A percentile compares a stretch with the other conserved stretches of the same genome.
Conservation (phyloP, 2,888 invertebrate species). For the Hecatera dysodea region DNA sequence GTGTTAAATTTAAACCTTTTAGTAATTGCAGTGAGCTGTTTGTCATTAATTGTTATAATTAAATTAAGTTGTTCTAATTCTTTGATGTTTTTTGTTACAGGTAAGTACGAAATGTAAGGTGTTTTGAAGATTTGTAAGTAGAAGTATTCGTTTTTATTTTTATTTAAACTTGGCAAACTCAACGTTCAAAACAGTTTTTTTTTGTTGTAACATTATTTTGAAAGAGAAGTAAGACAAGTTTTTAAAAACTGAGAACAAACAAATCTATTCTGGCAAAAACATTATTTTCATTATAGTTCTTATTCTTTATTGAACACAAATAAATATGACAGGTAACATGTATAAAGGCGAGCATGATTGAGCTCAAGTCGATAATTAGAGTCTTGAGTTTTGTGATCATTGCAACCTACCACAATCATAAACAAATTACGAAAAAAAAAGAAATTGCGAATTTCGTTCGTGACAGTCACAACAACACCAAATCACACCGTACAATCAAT, state of each 20-base stretch:
- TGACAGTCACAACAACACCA: not conserved
- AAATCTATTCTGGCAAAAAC: no score
- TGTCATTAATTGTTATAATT: conserved; percentile 33
- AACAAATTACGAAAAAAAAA: not conserved
- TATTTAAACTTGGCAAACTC: not conserved
- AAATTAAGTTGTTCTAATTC: conserved; percentile 15
- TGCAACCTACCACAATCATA: not conserved
- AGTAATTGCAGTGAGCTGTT: conserved; percentile 14
- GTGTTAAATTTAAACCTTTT: conserved; percentile 25
- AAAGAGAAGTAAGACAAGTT: not conserved
- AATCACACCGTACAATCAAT: not conserved
- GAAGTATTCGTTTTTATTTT: not conserved
- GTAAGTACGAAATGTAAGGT: conserved; percentile 46
- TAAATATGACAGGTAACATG: no score
- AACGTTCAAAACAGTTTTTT: not conserved
- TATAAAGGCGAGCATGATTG: no score
- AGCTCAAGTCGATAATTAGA: no score
- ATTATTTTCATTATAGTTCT: no score
- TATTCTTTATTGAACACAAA: no score
- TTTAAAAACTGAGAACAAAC: not conserved
- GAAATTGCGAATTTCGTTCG: no score
- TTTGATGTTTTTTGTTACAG: conserved; percentile 44
- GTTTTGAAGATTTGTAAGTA: conserved; percentile 35
- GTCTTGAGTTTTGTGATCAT: not conserved
- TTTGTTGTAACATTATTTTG: no score